phyloP scores from a whole-genome alignment of 2,797 vertebrate species.

The Trachops cirrhosus region DNA sequence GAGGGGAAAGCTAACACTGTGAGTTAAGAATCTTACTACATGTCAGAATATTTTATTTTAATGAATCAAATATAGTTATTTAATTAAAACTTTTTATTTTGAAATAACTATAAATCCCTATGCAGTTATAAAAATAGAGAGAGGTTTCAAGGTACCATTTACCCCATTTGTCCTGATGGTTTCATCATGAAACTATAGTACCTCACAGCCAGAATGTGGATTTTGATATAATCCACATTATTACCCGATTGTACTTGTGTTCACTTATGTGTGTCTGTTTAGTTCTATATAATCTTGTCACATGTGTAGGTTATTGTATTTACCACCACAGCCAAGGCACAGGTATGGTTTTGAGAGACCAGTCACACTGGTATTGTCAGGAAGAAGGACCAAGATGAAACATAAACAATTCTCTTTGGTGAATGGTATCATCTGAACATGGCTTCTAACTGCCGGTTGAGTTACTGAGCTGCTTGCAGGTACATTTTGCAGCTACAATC shows the following conservation, averaged over 20 bases:
- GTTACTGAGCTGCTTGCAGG: background rate
- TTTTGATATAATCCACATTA: background rate
- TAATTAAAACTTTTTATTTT: background rate
- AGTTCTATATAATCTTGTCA: background rate
- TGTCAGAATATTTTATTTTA: constrained; percentile 27
- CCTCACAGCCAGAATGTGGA: background rate
- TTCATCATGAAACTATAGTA: background rate
- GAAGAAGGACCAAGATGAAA: background rate
- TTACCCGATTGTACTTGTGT: background rate
- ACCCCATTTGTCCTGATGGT: background rate
- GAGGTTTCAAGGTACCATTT: background rate
- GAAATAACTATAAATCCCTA: background rate
- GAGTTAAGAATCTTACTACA: background rate
- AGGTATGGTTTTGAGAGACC: background rate
- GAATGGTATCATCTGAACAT: background rate
- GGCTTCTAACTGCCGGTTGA: background rate
- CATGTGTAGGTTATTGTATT: background rate
- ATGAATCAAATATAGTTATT: background rate
- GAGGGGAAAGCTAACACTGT: background rate
- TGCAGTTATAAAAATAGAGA: background rate
- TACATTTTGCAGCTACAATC: background rate
- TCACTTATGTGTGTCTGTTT: background rate
- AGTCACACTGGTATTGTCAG: background rate
- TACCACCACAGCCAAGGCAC: background rate
- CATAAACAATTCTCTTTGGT: background rate